Evolutionary conservation across 2,797 vertebrate species (phyloP).

Genomic region (Manis crassicaudata): DNA sequence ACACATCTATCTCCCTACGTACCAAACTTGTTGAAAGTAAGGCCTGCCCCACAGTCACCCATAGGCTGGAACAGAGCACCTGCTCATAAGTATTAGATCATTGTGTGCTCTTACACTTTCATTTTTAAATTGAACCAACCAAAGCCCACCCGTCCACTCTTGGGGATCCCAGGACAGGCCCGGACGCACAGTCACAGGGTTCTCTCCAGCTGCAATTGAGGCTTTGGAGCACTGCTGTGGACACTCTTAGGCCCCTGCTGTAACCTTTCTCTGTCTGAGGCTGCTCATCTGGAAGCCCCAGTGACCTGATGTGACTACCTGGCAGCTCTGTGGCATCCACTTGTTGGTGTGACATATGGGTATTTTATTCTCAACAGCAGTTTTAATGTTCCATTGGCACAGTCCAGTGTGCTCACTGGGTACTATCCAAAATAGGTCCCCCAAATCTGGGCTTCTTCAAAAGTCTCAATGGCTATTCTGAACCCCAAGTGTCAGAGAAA

Average conservation of each 20-base stretch:
- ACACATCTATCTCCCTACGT: neutral
- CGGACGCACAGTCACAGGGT: accelerated
- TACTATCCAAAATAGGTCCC: neutral
- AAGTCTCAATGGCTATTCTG: neutral
- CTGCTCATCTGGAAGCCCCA: neutral
- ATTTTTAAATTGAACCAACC: neutral
- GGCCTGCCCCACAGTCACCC: accelerated
- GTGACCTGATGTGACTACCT: neutral
- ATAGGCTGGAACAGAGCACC: neutral
- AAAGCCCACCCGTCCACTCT: too few relatives aligned
- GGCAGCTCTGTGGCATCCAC: neutral
- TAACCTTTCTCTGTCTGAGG: neutral
- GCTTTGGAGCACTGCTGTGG: neutral
- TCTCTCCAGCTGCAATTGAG: neutral
- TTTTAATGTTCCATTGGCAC: neutral
- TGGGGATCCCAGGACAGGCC: accelerated
- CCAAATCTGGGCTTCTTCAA: neutral
- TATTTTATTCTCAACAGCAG: neutral
- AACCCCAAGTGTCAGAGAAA: neutral
- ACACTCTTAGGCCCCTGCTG: neutral
- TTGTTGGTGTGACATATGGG: neutral
- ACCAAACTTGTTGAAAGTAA: neutral
- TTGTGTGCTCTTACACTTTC: neutral
- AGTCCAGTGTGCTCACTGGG: neutral
- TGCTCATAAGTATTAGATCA: too few relatives aligned